A percentile compares a stretch with the other conserved stretches of the same genome.
These are phyloP conservation scores for Nycticorax nycticorax DNA, from an alignment of 2,113 vertebrate species.

Conservation along the genomic window DNA sequence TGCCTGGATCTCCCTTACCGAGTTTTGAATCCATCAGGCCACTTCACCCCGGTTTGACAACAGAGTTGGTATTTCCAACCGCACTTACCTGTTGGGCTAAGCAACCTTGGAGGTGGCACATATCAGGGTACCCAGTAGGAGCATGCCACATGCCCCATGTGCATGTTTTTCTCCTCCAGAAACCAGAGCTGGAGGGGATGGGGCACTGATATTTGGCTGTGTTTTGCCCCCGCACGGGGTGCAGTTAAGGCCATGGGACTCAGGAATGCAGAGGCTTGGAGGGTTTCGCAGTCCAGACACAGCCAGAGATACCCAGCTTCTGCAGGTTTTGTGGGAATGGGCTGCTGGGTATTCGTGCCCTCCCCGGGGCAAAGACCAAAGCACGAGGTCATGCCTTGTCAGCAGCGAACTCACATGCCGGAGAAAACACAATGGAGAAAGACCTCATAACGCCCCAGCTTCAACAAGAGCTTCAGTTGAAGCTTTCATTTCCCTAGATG, in stretches of 20 bases:
- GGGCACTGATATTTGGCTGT: not conserved
- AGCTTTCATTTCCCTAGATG: not conserved
- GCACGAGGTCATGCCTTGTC: not conserved
- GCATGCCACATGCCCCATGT: fast-evolving
- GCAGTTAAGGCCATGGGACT: not conserved
- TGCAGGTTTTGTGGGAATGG: not conserved
- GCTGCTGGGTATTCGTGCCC: not conserved
- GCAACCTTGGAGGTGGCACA: not conserved
- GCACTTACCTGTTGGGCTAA: not conserved
- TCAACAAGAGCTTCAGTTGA: not conserved
- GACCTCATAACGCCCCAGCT: not conserved
- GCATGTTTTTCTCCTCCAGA: not conserved
- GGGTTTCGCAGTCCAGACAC: fast-evolving
- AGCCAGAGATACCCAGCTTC: not conserved
- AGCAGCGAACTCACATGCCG: not conserved
- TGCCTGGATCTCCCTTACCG: not conserved
- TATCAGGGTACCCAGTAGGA: fast-evolving
- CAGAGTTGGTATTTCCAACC: not conserved
- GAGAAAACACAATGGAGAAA: not conserved
- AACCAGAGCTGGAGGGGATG: not conserved
- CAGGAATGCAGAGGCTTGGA: fast-evolving
- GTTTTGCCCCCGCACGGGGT: fast-evolving
- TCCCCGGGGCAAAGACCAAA: not conserved
- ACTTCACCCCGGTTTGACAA: not conserved
- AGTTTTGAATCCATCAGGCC: not conserved